phyloP scores from a whole-genome alignment of 2,113 vertebrate species.

The Antechinus stuartii region DNA sequence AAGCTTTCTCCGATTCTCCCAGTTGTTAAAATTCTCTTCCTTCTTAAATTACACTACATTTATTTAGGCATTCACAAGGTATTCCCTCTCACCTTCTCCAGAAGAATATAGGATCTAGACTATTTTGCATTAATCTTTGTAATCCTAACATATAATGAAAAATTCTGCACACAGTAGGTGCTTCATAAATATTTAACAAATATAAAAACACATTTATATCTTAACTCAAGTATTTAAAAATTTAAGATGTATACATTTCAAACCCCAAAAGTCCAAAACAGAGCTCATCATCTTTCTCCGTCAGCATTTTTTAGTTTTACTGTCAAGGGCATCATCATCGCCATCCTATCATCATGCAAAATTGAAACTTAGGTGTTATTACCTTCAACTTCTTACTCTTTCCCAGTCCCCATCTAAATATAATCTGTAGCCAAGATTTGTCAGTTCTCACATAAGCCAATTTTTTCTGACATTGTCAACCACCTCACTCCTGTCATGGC shows the following conservation, averaged over 20 bases:
- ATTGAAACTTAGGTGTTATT: not conserved
- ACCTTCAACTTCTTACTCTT: not conserved
- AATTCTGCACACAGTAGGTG: constrained; percentile 7
- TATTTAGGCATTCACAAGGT: not conserved
- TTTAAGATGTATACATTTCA: too few relatives aligned
- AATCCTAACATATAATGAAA: constrained; percentile 15
- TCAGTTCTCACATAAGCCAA: not conserved
- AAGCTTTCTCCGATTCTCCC: not conserved
- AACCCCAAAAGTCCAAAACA: too few relatives aligned
- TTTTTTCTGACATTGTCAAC: not conserved
- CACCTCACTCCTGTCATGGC: not conserved
- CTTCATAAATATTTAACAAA: not conserved
- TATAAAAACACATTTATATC: not conserved
- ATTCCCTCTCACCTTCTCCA: not conserved
- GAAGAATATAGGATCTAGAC: constrained; percentile 5
- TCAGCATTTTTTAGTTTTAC: too few relatives aligned
- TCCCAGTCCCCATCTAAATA: not conserved
- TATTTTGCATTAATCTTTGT: constrained; percentile 40
- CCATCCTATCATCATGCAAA: too few relatives aligned
- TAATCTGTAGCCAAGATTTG: not conserved
- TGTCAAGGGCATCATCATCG: too few relatives aligned
- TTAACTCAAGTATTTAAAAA: too few relatives aligned
- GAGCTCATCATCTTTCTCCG: too few relatives aligned
- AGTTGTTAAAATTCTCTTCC: not conserved
- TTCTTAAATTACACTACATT: not conserved